Evolutionary conservation across 1,140 invertebrate genomes (phyloP), one percentile per base, ranked within the genome.

Genomic region (Colletes gigas): DNA sequence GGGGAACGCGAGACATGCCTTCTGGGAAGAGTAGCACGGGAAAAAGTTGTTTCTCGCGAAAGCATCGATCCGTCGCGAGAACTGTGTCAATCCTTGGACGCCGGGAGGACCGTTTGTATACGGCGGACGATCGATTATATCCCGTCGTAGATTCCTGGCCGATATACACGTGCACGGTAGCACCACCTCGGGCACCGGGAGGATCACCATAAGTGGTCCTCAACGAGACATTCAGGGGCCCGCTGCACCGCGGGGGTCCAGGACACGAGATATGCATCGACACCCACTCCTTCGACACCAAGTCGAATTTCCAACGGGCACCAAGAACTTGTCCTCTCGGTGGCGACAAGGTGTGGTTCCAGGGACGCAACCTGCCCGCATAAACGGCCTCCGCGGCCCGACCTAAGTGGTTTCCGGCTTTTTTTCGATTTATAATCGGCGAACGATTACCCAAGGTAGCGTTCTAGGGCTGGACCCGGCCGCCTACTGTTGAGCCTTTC

Each of bases 191-290:
- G 70, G 83, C 65, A 9, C 62, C 60, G 8, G 60, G 8, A 67
- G 79, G 82, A 88, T 89, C 84, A 81, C 78, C 88, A 79, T 88
- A 86, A 82, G 75, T 83, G 86, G 76, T 74, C 54, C 83, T 86
- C 83, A 70, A 83, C 85, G 73, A 83, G 84, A 83, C 82, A 83
- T 78, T 68, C 72, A 57, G 67, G 47, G 77, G 78, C 68, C 81
- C 41, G 55, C 81, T 73, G 84, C 81, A 80, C 87, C 72, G 78
- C 73, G 66, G 81, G 88, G 82, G 84, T 87, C 78, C 84, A 78
- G 19, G 67, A 70, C 79, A 81, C 41, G 19, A 90, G 89, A 90
- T 90, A 89, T 60, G 66, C 73, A 90, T 90, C 89, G 86, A 86
- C 86, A 85, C 83, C 81, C 79, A 84, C 60, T 83, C 68, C 60